Conservation (phyloP, 2,888 invertebrate genomes). For the Antheraea yamamai region DNA sequence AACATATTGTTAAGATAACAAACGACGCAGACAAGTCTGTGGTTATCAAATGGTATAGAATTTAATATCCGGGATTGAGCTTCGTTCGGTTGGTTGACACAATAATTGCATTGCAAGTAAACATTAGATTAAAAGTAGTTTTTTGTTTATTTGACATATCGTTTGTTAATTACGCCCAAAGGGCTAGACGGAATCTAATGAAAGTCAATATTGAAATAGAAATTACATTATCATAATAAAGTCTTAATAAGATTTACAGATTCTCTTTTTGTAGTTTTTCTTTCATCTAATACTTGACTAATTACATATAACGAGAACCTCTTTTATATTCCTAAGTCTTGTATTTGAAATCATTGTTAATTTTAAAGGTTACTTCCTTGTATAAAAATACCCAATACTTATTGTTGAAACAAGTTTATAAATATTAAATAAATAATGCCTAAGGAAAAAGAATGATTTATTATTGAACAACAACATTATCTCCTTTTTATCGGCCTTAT, state of each 20-base stretch:
- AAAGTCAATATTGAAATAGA: no score
- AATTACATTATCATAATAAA: neutral
- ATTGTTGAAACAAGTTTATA: neutral
- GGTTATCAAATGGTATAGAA: no score
- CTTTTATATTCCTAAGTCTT: neutral
- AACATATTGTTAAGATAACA: no score
- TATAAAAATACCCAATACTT: neutral
- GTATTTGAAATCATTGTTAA: neutral
- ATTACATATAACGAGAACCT: neutral
- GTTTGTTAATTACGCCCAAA: no score
- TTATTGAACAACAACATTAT: conserved; percentile 42
- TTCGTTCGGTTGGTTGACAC: no score
- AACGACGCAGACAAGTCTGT: no score
- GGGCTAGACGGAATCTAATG: no score
- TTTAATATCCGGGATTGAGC: no score
- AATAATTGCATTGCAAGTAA: no score
- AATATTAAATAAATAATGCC: neutral
- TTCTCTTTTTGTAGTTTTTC: neutral
- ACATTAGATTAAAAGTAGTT: no score
- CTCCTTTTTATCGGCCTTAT: conserved; percentile 52
- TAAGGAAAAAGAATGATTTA: conserved; percentile 27
- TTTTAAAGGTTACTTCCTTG: neutral
- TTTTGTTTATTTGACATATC: no score
- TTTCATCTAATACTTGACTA: no score
- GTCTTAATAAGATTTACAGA: neutral